phyloP scores from a whole-genome alignment of 2,113 vertebrate genomes.

The Psettodes erumei region DNA sequence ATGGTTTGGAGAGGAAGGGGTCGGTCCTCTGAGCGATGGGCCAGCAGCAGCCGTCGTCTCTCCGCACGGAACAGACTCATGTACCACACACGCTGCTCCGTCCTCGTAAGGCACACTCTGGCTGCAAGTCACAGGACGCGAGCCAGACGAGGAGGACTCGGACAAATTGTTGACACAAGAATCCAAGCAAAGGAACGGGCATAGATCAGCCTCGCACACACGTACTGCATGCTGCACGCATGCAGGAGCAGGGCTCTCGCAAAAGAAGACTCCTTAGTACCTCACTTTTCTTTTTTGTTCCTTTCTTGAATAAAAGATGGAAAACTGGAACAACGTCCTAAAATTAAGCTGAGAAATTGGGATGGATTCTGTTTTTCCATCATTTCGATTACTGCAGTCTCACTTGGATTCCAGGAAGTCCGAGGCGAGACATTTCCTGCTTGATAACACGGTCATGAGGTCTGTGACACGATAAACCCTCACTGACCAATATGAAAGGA shows the following conservation, averaged over 20 bases:
- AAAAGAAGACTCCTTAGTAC: background rate
- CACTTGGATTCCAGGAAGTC: constrained; percentile 63
- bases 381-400: constrained; percentile 24
- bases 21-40: constrained; percentile 14
- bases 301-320: background rate
- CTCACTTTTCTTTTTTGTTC: background rate
- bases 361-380: constrained; percentile 19
- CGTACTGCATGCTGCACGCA: background rate
- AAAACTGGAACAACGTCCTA: background rate
- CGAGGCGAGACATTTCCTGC: constrained; percentile 68
- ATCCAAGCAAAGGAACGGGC: background rate
- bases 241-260: background rate
- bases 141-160: constrained; percentile 6
- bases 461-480: constrained; percentile 47
- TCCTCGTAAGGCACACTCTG: constrained; percentile 6
- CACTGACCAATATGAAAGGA: constrained; percentile 56
- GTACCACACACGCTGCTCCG: constrained; percentile 12
- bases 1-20: constrained; percentile 19
- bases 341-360: constrained; percentile 12
- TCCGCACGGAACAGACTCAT: constrained; percentile 7
- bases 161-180: constrained; percentile 1
- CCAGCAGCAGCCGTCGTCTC: background rate
- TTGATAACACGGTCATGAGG: constrained; percentile 67
- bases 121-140: constrained; percentile 6
- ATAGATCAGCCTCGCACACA: background rate